phyloP scores from a whole-genome alignment of 2,888 invertebrate genomes.

The Drosophila diplacantha region DNA sequence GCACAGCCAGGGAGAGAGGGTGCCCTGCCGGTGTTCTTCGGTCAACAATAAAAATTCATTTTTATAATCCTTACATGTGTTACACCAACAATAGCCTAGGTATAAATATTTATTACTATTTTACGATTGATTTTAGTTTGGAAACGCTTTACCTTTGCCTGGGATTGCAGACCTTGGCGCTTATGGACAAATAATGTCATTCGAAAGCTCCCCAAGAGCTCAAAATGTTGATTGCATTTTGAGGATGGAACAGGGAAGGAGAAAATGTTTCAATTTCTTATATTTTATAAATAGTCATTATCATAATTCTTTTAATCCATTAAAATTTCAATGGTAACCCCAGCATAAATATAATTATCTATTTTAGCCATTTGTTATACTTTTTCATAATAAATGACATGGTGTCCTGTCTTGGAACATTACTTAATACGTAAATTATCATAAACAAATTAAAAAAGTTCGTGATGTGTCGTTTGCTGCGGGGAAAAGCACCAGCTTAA shows the following conservation, averaged over 20 bases:
- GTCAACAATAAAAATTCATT: conserved; percentile 69
- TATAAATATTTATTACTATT: conserved; percentile 70
- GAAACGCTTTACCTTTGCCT: conserved; percentile 23
- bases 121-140: conserved; percentile 67
- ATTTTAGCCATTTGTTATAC: conserved; percentile 10
- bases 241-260: neutral
- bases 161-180: conserved; percentile 3
- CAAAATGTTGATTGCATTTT: conserved; percentile 9
- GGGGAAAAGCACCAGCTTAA: conserved; percentile 14
- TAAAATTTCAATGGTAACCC: neutral
- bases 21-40: conserved; percentile 36
- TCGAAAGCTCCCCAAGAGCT: neutral
- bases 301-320: neutral
- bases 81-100: conserved; percentile 47
- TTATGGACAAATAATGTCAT: conserved; percentile 56
- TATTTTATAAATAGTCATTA: neutral
- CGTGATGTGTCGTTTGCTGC: conserved; percentile 68
- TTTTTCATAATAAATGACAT: conserved; percentile 53
- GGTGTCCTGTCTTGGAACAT: conserved; percentile 47
- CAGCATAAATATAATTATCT: conserved; percentile 11
- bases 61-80: conserved; percentile 70
- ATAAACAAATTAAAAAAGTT: conserved; percentile 76
- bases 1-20: neutral
- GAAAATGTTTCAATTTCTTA: conserved; percentile 4
- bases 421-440: conserved; percentile 71